phyloP scores from a whole-genome alignment of 1,140 invertebrate species.

The Pteromalus puparum region DNA sequence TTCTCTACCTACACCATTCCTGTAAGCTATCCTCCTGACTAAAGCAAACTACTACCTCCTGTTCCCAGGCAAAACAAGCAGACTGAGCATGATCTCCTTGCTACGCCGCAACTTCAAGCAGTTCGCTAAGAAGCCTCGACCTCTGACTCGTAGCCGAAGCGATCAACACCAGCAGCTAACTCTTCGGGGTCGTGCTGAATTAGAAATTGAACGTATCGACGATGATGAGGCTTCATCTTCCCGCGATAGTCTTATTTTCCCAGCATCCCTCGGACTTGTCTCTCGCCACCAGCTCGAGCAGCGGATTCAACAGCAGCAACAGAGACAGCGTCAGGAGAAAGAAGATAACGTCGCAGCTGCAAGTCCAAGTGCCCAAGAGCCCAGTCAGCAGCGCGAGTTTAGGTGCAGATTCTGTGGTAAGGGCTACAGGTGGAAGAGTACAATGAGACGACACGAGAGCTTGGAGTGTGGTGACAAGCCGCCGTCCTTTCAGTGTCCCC shows the following conservation, averaged over 20 bases:
- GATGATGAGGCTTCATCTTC: conserved; percentile 58
- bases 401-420: conserved; percentile 88
- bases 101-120: conserved; percentile 52
- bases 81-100: conserved; percentile 49
- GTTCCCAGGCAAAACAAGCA: conserved; percentile 39
- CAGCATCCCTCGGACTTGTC: conserved; percentile 69
- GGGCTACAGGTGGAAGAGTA: conserved; percentile 89
- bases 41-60: conserved; percentile 7
- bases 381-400: conserved; percentile 82
- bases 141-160: conserved; percentile 48
- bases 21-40: not conserved
- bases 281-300: conserved; percentile 42
- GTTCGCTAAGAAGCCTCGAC: conserved; percentile 46
- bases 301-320: conserved; percentile 28
- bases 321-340: not conserved
- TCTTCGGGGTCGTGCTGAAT: conserved; percentile 58
- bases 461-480: conserved; percentile 91
- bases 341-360: not conserved
- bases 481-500: conserved; percentile 87
- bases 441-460: conserved; percentile 86
- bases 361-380: conserved; percentile 56
- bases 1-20: not conserved
- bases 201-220: conserved; percentile 56
- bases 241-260: conserved; percentile 69
- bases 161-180: conserved; percentile 54